Percentiles rank a stretch among this genome's conserved stretches.
Evolutionary conservation across 1,140 invertebrate species (phyloP).

Genomic region (Sipha flava): DNA sequence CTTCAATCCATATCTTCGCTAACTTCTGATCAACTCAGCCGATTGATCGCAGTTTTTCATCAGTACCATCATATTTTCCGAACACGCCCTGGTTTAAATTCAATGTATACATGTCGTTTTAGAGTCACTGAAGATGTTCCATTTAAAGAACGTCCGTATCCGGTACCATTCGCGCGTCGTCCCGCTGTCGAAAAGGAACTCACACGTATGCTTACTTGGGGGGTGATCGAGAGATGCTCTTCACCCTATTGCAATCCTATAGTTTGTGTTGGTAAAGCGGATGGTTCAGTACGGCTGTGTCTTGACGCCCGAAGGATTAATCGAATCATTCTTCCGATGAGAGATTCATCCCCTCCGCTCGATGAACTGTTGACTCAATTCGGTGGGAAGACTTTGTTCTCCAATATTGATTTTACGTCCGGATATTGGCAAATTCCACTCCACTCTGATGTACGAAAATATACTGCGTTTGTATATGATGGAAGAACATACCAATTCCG

Average conservation of each 20-base stretch:
- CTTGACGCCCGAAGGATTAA: neutral
- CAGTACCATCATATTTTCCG: neutral
- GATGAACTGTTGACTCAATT: neutral
- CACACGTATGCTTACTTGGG: neutral
- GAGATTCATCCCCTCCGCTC: neutral
- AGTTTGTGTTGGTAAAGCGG: neutral
- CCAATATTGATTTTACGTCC: neutral
- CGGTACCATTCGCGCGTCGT: neutral
- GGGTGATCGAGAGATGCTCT: neutral
- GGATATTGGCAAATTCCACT: neutral
- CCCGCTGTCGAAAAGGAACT: neutral
- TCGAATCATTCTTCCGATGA: neutral
- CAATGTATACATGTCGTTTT: neutral
- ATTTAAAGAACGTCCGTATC: neutral
- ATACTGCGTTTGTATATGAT: neutral
- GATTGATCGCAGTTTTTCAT: neutral
- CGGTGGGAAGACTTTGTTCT: neutral
- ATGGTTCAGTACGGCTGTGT: neutral
- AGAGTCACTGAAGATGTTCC: neutral
- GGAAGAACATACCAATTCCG: neutral
- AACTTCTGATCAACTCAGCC: no score
- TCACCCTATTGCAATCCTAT: neutral
- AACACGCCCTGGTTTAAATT: neutral
- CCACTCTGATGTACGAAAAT: neutral
- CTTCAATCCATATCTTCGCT: no score